phyloP scores from a whole-genome alignment of 1,140 invertebrate species.

The Euura saliciscinereae region DNA sequence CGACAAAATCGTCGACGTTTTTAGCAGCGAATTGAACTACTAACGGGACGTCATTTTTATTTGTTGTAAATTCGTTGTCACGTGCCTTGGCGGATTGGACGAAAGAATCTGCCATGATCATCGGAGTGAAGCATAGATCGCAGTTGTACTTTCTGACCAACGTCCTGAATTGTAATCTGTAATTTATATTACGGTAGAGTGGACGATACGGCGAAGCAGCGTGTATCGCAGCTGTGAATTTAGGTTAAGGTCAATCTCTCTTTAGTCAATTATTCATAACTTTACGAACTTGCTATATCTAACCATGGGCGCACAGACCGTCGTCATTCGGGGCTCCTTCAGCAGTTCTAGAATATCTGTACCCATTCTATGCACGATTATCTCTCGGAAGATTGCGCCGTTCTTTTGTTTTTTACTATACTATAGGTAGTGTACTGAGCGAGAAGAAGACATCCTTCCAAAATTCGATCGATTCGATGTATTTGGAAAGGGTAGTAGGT shows the following conservation, averaged over 20 bases:
- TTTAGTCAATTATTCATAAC: background rate
- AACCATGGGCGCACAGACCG: conserved; percentile 94
- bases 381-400: background rate
- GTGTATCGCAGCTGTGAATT: background rate
- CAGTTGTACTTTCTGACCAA: conserved; percentile 85
- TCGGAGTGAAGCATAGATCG: conserved; percentile 93
- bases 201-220: background rate
- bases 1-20: conserved; percentile 80
- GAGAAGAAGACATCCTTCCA: background rate
- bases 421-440: too few relatives aligned
- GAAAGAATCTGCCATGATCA: conserved; percentile 96
- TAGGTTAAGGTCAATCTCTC: background rate
- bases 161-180: conserved; percentile 81
- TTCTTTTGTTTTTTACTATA: background rate
- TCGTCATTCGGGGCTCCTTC: conserved; percentile 65
- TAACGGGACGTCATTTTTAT: conserved; percentile 78
- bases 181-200: conserved; percentile 33
- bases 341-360: conserved; percentile 71
- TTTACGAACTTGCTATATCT: conserved; percentile 88
- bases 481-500: background rate
- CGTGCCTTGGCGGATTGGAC: conserved; percentile 86
- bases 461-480: background rate
- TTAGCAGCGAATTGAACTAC: conserved; percentile 96
- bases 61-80: conserved; percentile 87
- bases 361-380: conserved; percentile 31